Evolutionary conservation across 2,797 vertebrate genomes (phyloP).

Genomic region (Numenius phaeopus): DNA sequence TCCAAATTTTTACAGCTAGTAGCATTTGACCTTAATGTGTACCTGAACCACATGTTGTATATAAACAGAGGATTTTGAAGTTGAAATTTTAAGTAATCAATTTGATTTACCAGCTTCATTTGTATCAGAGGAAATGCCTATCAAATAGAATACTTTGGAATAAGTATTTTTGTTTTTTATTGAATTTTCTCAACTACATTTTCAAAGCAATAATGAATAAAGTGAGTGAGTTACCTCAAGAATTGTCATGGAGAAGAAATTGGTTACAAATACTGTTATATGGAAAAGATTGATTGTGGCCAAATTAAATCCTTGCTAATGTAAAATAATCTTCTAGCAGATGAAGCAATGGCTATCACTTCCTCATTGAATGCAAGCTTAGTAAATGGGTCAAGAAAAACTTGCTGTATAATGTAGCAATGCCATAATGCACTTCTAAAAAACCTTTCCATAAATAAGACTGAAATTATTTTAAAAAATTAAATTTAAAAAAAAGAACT

Average conservation of each 20-base stretch:
- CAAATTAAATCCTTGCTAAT: not conserved
- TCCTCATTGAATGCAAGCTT: not conserved
- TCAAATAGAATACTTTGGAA: not conserved
- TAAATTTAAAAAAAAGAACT: too few relatives aligned
- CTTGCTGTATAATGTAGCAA: not conserved
- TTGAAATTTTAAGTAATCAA: not conserved
- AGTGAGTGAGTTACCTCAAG: not conserved
- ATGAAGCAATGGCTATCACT: not conserved
- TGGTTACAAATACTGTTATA: not conserved
- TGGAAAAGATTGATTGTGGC: not conserved
- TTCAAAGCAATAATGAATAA: not conserved
- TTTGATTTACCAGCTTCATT: not conserved
- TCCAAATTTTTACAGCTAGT: not conserved
- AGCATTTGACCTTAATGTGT: not conserved
- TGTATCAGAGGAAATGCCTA: not conserved
- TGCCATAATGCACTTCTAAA: not conserved
- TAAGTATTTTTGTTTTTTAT: not conserved
- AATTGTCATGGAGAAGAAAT: not conserved
- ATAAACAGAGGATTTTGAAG: not conserved
- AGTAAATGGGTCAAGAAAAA: not conserved
- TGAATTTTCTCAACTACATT: not conserved
- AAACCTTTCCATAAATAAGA: not conserved
- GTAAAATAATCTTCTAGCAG: not conserved
- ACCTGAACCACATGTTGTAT: not conserved
- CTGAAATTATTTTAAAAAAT: not conserved